Percentiles rank a stretch among this genome's conserved stretches.
Evolutionary conservation across 2,888 invertebrate species (phyloP).

Genomic region (Xestia rhomboidea): DNA sequence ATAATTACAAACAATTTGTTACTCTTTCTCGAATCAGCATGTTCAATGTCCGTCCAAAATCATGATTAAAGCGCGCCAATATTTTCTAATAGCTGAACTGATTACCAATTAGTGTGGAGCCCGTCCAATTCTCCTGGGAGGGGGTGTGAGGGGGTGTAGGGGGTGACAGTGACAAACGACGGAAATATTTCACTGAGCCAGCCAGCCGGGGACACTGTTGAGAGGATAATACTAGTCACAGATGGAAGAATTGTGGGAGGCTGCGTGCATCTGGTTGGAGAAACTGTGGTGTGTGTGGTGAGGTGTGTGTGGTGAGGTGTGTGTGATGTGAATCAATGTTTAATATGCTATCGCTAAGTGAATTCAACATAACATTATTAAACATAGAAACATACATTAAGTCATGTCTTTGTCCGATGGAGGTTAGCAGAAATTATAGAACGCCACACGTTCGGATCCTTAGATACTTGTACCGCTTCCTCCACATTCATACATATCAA

Average conservation of each 20-base stretch:
- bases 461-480: background rate
- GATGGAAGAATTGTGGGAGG: constrained; percentile 42
- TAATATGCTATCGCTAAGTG: too few species aligned
- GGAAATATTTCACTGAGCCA: constrained; percentile 70
- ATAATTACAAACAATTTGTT: constrained; percentile 12
- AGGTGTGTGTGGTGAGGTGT: background rate
- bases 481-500: background rate
- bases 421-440: background rate
- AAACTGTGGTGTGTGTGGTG: background rate
- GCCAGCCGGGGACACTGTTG: constrained; percentile 65
- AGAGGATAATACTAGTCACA: constrained; percentile 51
- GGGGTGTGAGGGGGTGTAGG: constrained; percentile 16
- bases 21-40: constrained; percentile 27
- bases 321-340: background rate
- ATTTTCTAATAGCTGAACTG: constrained; percentile 69
- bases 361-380: background rate
- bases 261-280: constrained; percentile 16
- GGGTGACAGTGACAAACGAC: constrained; percentile 73
- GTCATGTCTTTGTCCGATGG: background rate
- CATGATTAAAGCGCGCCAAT: constrained; percentile 66
- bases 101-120: constrained; percentile 69
- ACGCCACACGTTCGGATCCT: background rate
- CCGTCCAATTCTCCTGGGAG: constrained; percentile 51
- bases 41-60: constrained; percentile 37
- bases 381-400: background rate